Evolutionary conservation across 2,797 vertebrate genomes (phyloP), one percentile per base, ranked within the genome.

Genomic region (Malurus splendens): DNA sequence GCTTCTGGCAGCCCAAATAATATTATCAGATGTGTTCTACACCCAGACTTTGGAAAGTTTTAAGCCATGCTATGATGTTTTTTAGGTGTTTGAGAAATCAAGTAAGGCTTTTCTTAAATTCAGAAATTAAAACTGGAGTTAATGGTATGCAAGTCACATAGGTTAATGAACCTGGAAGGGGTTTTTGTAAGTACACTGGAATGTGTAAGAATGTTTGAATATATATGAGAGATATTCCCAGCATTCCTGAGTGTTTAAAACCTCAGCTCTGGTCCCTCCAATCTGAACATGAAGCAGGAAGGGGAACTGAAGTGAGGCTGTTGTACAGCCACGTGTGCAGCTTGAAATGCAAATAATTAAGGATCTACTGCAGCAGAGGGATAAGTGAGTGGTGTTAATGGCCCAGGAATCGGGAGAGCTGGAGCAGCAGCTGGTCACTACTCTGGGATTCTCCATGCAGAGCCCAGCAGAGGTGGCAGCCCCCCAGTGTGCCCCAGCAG

Each of bases 271-370:
- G 52, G 7, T 50, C 17, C 28, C n/a, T 3, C 9, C 38, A 25
- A 4, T 2, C 2, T 5, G 23, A 41, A 20, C 16, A 18, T 2
- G 15, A 14, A 68, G 52, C 16, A 20, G 39, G 20, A 9, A 66
- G 16, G 10, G 10, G 24, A 74, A 41, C 22, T 20, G 24, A 13
- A 44, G 33, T 3, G 24, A n/a, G 50, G 12, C 42, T 44, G 38
- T 1, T 10, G 24, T 45, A 30, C 32, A 83, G 64, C 41, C 44
- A 8, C 0, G 1, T 2, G 41, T 23, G 24, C 56, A 28, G 16
- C 56, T 39, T 48, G 39, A 20, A 44, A 65, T 3, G 18, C 42
- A 60, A 32, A 13, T 9, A 11, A 41, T 44, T 18, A 24, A 54
- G 51, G 28, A 44, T 3, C 12, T 10, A 3, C 33, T 48, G 11